Percentiles rank a stretch among this genome's conserved stretches.
These are phyloP conservation scores for Oreortyx pictus DNA, from an alignment of 2,797 vertebrate species.

Conservation along the genomic window DNA sequence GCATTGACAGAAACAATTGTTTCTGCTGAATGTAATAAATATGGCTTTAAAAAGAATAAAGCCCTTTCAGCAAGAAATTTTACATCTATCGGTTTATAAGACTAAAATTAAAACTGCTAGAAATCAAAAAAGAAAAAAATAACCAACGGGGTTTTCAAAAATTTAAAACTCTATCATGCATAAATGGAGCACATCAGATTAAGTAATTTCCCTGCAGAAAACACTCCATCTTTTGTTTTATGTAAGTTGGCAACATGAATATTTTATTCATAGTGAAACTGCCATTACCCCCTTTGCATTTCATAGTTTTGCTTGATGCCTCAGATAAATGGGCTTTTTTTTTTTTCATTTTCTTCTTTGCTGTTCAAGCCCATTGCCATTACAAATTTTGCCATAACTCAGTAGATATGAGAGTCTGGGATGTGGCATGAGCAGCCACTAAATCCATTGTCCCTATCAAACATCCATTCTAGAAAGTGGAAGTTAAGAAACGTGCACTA, in stretches of 20 bases:
- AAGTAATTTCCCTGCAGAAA: conserved; percentile 86
- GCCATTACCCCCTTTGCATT: conserved; percentile 70
- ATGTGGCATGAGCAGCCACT: conserved; percentile 16
- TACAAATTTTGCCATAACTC: conserved; percentile 30
- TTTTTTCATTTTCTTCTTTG: background rate
- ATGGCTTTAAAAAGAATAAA: conserved; percentile 73
- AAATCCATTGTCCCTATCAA: background rate
- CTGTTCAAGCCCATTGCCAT: conserved; percentile 66
- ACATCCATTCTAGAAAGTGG: background rate
- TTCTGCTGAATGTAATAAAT: conserved; percentile 76
- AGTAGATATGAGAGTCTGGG: conserved; percentile 27
- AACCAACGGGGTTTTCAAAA: conserved; percentile 85
- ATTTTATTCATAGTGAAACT: conserved; percentile 82
- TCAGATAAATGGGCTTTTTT: conserved; percentile 59
- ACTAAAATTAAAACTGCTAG: conserved; percentile 80
- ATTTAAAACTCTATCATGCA: conserved; percentile 87
- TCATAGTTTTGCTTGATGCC: conserved; percentile 60
- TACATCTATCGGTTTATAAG: conserved; percentile 80
- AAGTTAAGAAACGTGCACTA: background rate
- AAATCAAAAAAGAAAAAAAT: conserved; percentile 79
- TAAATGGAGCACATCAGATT: conserved; percentile 85
- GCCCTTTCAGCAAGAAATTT: conserved; percentile 78
- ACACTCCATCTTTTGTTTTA: conserved; percentile 87
- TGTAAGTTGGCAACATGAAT: conserved; percentile 86
- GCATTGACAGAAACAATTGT: conserved; percentile 73